These are phyloP conservation scores for Hofmannophila pseudospretella DNA, from an alignment of 2,888 invertebrate species.

Conservation along the genomic window DNA sequence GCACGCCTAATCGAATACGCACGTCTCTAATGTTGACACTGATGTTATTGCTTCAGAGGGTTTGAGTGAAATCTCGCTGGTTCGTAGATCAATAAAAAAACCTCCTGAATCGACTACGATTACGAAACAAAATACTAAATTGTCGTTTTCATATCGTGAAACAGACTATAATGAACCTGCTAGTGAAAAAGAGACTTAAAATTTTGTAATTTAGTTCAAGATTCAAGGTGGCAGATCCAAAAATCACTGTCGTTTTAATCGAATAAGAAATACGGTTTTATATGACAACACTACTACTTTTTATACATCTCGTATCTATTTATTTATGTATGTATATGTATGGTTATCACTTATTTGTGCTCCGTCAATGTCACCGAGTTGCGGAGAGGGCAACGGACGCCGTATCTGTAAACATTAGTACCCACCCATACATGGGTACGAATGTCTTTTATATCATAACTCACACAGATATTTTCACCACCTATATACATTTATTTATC, in stretches of 20 bases:
- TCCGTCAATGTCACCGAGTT: slow-evolving; percentile 75
- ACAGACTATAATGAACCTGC: too few species aligned
- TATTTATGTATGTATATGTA: slow-evolving; percentile 42
- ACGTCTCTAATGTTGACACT: slow-evolving; percentile 10
- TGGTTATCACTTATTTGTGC: slow-evolving; percentile 70
- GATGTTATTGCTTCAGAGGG: slow-evolving; percentile 4
- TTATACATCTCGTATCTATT: too few species aligned
- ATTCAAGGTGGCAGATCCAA: too few species aligned
- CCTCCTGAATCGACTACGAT: too few species aligned
- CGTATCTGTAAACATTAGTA: slow-evolving; percentile 55
- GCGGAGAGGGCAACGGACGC: slow-evolving; percentile 71
- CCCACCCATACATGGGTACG: slow-evolving; percentile 29
- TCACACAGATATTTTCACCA: slow-evolving; percentile 25
- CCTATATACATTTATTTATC: slow-evolving; percentile 30
- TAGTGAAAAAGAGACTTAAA: too few species aligned
- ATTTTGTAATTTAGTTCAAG: too few species aligned
- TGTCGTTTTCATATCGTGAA: too few species aligned
- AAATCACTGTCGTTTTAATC: background rate
- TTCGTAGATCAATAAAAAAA: too few species aligned
- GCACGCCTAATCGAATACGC: slow-evolving; percentile 7
- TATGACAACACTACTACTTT: too few species aligned
- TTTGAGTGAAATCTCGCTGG: slow-evolving; percentile 4
- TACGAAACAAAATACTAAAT: too few species aligned
- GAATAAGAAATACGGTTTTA: too few species aligned
- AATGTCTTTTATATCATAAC: slow-evolving; percentile 30